Evolutionary conservation across 2,113 vertebrate genomes (phyloP), one percentile per base, ranked within the genome.

Genomic region (Strix aluco): DNA sequence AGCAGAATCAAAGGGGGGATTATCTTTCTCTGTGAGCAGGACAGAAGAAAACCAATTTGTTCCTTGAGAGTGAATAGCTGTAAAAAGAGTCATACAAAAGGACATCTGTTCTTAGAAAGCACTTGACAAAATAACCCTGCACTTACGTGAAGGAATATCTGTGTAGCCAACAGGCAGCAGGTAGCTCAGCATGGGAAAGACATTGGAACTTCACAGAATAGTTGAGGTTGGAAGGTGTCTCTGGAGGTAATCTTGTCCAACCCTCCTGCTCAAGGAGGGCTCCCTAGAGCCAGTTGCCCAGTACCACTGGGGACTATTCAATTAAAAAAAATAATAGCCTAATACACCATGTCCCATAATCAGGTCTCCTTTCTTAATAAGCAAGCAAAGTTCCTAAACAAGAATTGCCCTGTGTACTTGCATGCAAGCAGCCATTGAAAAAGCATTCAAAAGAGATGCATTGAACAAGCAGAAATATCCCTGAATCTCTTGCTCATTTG

Each of bases 71-170:
- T 82, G 78, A 91, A 89, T 88, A 92, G 47, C 55, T 95, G 46
- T 57, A 87, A 75, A 65, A 69, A 82, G 49, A 27, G 18, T 49
- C 36, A 57, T 34, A 87, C 11, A 71, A 87, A 91, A 87, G 51
- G 80, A 57, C 42, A 52, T 62, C 52, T 66, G 22, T 38, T 91
- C 51, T 90, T 83, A 74, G 79, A 88, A 92, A 40, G 25, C 34
- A 77, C 72, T 95, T 96, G 86, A 90, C 22, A 89, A 89, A 93
- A 88, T 72, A 91, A 91, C 86, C 54, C 74, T 80, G 42, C 72
- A 29, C 32, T 96, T 78, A 5, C 55, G 67, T 59, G 47, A 89
- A 79, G 55, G 51, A 81, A 79, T 47, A 59, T 20, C 15, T 59
- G 51, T 49, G 23, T 49, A 92, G 27, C 11, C 78, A 90, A 44